Evolutionary conservation across 2,797 vertebrate genomes (phyloP).

Genomic region (Glyptemys insculpta): DNA sequence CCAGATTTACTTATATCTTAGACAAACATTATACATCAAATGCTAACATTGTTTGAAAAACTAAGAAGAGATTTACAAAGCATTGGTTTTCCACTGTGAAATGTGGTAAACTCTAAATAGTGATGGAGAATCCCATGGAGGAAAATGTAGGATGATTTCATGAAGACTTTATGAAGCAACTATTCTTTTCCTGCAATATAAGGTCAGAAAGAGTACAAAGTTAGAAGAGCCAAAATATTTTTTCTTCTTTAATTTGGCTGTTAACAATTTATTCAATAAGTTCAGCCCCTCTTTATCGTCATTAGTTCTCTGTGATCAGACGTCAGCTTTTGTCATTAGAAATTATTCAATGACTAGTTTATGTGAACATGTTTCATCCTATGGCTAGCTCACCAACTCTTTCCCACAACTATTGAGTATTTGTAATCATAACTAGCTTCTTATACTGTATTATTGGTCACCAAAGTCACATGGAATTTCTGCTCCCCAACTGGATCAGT

Average conservation of each 20-base stretch:
- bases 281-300: not conserved
- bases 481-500: not conserved
- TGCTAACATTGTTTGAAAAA: slow-evolving; percentile 35
- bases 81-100: not conserved
- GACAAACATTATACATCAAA: slow-evolving; percentile 73
- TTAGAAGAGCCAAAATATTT: not conserved
- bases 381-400: not conserved
- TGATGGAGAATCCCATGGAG: not conserved
- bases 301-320: not conserved
- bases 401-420: not conserved
- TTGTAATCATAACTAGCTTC: not conserved
- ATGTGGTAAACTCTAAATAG: not conserved
- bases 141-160: not conserved
- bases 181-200: not conserved
- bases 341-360: not conserved
- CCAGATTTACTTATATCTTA: slow-evolving; percentile 68
- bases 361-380: not conserved
- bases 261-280: not conserved
- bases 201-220: fast-evolving
- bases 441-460: not conserved
- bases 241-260: not conserved
- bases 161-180: not conserved
- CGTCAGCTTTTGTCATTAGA: not conserved
- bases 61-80: slow-evolving; percentile 8
- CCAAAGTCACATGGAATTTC: not conserved